Evolutionary conservation across 2,113 vertebrate genomes (phyloP).

Genomic region (Ciconia boyciana): DNA sequence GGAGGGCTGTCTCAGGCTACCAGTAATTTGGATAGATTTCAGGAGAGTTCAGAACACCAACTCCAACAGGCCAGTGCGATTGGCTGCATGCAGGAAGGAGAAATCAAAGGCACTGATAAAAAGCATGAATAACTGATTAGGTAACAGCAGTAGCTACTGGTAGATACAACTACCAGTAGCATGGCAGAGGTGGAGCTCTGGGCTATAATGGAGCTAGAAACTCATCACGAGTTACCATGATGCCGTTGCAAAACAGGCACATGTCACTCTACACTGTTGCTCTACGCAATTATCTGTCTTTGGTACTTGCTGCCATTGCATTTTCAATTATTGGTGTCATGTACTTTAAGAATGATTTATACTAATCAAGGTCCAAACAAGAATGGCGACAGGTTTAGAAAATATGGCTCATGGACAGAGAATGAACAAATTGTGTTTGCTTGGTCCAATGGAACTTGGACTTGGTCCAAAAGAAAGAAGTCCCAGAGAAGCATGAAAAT

Average conservation of each 20-base stretch:
- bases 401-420: background rate
- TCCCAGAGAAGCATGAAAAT: background rate
- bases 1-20: background rate
- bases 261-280: background rate
- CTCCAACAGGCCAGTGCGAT: background rate
- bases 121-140: background rate
- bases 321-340: background rate
- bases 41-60: background rate
- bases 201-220: background rate
- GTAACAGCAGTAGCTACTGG: background rate
- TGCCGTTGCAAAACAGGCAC: background rate
- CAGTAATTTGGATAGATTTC: background rate
- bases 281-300: background rate
- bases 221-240: background rate
- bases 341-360: background rate
- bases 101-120: background rate
- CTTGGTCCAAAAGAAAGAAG: background rate
- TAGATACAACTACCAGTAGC: rapidly evolving
- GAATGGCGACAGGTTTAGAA: background rate
- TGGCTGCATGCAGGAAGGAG: background rate
- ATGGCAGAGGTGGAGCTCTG: background rate
- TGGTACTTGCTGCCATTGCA: background rate
- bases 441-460: background rate
- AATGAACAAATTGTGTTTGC: background rate
- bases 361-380: background rate